phyloP scores from a whole-genome alignment of 2,797 vertebrate genomes.

The Pseudopleuronectes americanus region DNA sequence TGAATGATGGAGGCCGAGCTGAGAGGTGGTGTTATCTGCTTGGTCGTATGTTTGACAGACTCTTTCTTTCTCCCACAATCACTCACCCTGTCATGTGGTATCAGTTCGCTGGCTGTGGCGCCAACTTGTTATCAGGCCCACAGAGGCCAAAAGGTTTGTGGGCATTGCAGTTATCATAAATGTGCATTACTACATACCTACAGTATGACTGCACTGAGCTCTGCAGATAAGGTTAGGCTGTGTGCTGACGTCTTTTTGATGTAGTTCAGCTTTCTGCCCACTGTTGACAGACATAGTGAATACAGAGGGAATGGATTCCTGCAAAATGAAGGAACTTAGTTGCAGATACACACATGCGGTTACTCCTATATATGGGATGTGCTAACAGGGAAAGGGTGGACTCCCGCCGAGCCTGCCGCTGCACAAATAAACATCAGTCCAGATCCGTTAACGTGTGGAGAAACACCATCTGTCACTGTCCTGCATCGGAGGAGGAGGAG shows the following conservation, averaged over 20 bases:
- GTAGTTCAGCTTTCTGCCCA: constrained; percentile 25
- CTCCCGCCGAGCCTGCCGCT: constrained; percentile 37
- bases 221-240: constrained; percentile 43
- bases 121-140: constrained; percentile 63
- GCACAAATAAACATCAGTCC: constrained; percentile 52
- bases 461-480: constrained; percentile 55
- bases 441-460: constrained; percentile 35
- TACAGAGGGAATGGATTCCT: constrained; percentile 5
- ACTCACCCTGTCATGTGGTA: constrained; percentile 58
- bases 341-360: constrained; percentile 7
- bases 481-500: constrained; percentile 18
- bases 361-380: background rate
- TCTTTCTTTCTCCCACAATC: constrained; percentile 58
- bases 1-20: constrained; percentile 57
- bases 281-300: constrained; percentile 7
- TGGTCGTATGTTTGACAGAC: constrained; percentile 63
- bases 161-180: constrained; percentile 66
- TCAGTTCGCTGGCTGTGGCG: constrained; percentile 50
- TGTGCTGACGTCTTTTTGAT: constrained; percentile 16
- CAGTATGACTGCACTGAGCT: constrained; percentile 51
- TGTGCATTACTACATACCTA: constrained; percentile 67
- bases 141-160: constrained; percentile 49
- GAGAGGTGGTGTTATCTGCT: constrained; percentile 53
- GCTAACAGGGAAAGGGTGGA: constrained; percentile 18
- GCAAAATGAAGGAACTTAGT: constrained; percentile 2